A percentile compares a stretch with the other conserved stretches of the same genome.
Evolutionary conservation across 1,140 invertebrate species (phyloP).

Genomic region (Chironomus tepperi): DNA sequence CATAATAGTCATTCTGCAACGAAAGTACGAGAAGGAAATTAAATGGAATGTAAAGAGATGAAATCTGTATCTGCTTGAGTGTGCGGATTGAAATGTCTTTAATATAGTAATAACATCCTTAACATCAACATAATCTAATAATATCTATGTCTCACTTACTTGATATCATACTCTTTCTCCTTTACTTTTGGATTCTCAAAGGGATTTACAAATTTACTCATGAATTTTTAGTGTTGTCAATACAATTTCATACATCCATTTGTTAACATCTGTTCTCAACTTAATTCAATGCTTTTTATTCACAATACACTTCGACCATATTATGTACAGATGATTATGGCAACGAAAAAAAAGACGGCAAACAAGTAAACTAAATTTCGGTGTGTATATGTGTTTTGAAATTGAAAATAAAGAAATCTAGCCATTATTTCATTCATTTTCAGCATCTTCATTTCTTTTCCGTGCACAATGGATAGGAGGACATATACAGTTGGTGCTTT

Average conservation of each 20-base stretch:
- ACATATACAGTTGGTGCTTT: background rate
- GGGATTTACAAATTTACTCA: constrained; percentile 13
- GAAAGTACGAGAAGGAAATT: too few relatives aligned
- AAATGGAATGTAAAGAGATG: too few relatives aligned
- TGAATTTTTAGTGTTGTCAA: constrained; percentile 8
- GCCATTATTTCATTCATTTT: background rate
- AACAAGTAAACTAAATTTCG: too few relatives aligned
- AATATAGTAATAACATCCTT: constrained; percentile 2
- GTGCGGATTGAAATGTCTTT: background rate
- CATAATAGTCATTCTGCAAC: too few relatives aligned
- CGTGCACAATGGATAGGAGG: background rate
- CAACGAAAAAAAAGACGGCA: too few relatives aligned
- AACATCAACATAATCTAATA: constrained; percentile 2
- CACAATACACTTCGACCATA: too few relatives aligned
- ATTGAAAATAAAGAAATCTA: constrained; percentile 6
- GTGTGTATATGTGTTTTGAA: background rate
- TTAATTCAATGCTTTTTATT: too few relatives aligned
- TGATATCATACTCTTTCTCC: background rate
- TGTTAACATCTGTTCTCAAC: background rate
- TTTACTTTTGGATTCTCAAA: background rate
- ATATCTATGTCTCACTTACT: background rate
- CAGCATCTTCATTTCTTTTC: background rate
- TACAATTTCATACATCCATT: background rate
- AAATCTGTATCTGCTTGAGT: too few relatives aligned
- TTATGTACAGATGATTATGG: too few relatives aligned